Conservation (phyloP, 2,797 vertebrate species). For the Emys orbicularis region DNA sequence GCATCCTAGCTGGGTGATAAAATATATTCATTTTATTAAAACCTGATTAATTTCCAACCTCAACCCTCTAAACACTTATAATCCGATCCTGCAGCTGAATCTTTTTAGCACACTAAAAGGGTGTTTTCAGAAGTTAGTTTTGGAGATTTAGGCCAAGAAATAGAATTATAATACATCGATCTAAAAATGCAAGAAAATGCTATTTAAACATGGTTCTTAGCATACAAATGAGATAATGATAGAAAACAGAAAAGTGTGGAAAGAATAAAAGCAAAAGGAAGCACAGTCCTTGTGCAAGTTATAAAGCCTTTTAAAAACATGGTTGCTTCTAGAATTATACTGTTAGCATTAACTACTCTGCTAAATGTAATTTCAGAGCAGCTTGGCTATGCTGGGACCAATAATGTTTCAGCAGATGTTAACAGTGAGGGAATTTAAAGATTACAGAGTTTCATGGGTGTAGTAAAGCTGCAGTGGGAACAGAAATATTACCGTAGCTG, state of each 20-base stretch:
- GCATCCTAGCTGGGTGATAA: conserved; percentile 2
- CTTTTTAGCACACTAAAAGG: conserved; percentile 26
- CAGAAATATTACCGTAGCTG: conserved; percentile 86
- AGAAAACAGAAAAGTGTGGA: conserved; percentile 23
- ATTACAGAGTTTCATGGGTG: conserved; percentile 93
- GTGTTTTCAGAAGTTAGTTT: conserved; percentile 39
- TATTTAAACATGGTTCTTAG: conserved; percentile 2
- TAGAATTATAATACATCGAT: not conserved
- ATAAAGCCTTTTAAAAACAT: conserved; percentile 80
- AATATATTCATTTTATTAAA: conserved; percentile 58
- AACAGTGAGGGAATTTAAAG: conserved; percentile 97
- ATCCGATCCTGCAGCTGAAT: conserved; percentile 17
- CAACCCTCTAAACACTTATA: conserved; percentile 31
- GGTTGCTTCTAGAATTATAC: conserved; percentile 83
- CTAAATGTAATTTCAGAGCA: conserved; percentile 88
- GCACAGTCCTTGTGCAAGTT: conserved; percentile 7
- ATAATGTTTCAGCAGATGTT: conserved; percentile 98
- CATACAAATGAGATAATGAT: not conserved
- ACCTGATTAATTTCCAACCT: conserved; percentile 42
- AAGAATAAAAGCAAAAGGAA: conserved; percentile 41
- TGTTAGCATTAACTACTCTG: conserved; percentile 87
- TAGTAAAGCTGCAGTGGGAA: conserved; percentile 95
- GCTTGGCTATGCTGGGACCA: conserved; percentile 91
- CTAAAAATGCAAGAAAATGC: not conserved
- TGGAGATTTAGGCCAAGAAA: not conserved